Conservation (phyloP, 2,797 vertebrate species). For the Adrianichthys oophorus region DNA sequence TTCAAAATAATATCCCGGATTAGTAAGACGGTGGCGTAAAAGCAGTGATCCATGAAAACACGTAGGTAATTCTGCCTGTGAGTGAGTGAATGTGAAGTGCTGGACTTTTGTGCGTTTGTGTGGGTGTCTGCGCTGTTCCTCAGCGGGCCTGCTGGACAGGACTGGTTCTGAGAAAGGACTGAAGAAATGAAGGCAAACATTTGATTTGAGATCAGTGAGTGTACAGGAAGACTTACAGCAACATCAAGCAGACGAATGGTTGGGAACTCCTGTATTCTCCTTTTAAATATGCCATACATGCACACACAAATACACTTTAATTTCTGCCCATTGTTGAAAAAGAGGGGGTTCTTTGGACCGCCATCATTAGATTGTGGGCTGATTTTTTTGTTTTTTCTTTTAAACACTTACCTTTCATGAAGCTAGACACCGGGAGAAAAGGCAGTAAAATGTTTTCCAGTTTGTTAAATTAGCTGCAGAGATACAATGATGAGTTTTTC, state of each 20-base stretch:
- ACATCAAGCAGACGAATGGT: constrained; percentile 5
- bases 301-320: constrained; percentile 5
- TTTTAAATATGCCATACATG: constrained; percentile 23
- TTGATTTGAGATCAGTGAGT: neutral
- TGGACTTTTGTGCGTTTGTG: constrained; percentile 7
- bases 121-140: constrained; percentile 31
- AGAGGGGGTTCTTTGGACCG: no score
- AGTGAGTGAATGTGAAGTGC: neutral
- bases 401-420: no score
- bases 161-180: constrained; percentile 48
- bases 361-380: no score
- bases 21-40: constrained; percentile 39
- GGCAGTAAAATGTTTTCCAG: no score
- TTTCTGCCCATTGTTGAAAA: neutral
- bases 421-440: no score
- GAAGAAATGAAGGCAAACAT: constrained; percentile 16
- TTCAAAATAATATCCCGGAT: constrained; percentile 45
- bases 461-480: constrained; percentile 8
- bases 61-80: constrained; percentile 2
- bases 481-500: constrained; percentile 1
- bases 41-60: constrained; percentile 5
- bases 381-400: no score
- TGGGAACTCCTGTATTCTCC: constrained; percentile 25
- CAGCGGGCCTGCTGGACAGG: constrained; percentile 81
- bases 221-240: no score